Evolutionary conservation across 2,888 invertebrate species (phyloP).

Genomic region (Rotaria magnacalcarata): DNA sequence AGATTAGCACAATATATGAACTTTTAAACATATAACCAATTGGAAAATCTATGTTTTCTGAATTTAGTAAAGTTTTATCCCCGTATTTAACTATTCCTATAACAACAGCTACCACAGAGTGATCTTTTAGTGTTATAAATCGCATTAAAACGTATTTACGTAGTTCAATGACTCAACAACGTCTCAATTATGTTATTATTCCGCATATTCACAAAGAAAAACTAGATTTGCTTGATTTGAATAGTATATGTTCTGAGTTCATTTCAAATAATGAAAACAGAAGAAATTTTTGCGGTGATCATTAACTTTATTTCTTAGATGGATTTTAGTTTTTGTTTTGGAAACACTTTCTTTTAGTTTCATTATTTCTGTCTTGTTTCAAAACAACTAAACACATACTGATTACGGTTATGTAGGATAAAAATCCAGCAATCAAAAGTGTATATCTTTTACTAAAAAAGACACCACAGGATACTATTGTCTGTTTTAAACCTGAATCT

Average conservation of each 20-base stretch:
- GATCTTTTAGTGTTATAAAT: background rate
- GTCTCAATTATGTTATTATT: background rate
- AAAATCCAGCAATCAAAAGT: too few species aligned
- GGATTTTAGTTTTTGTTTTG: too few species aligned
- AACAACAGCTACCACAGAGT: background rate
- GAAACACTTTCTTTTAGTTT: too few species aligned
- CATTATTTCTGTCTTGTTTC: too few species aligned
- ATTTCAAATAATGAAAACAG: background rate
- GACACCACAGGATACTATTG: too few species aligned
- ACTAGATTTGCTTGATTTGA: background rate
- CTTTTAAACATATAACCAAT: background rate
- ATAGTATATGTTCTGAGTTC: background rate
- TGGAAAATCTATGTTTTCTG: background rate
- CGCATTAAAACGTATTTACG: background rate
- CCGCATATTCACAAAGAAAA: background rate
- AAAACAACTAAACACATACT: too few species aligned
- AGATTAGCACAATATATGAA: background rate
- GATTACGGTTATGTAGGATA: too few species aligned
- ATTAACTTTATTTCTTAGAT: too few species aligned
- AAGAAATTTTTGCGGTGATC: background rate
- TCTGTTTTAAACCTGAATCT: too few species aligned
- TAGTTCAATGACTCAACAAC: background rate
- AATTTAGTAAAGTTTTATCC: background rate
- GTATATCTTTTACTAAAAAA: too few species aligned
- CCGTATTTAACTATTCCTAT: background rate